These are phyloP conservation scores for Montipora capricornis DNA, from an alignment of 64 coral and sea anemone species.

Conservation along the genomic window DNA sequence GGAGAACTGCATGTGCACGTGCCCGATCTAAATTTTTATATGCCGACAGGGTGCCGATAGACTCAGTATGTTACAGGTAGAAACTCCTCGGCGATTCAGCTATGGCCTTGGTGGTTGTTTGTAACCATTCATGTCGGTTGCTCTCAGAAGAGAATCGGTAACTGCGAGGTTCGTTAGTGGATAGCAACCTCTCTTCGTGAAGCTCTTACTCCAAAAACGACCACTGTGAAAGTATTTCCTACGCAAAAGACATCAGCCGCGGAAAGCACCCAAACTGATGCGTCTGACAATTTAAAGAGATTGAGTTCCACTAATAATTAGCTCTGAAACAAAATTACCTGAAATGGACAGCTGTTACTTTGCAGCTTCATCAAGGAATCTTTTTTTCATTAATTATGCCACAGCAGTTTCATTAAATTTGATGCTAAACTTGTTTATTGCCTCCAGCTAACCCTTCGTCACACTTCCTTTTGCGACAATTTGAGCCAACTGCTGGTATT, in stretches of 20 bases:
- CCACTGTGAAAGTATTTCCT: not conserved
- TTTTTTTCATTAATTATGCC: no score
- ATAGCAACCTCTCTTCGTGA: not conserved
- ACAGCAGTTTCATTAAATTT: no score
- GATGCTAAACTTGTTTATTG: no score
- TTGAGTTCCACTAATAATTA: not conserved
- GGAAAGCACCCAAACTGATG: not conserved
- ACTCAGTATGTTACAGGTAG: not conserved
- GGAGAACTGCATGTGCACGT: no score
- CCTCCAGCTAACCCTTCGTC: no score
- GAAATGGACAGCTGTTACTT: not conserved
- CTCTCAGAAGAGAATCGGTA: not conserved
- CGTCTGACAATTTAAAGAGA: not conserved
- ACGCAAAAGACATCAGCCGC: not conserved
- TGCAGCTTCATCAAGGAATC: no score
- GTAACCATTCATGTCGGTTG: not conserved
- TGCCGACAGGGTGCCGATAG: not conserved
- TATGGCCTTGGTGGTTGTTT: not conserved
- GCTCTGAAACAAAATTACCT: not conserved
- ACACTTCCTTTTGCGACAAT: no score
- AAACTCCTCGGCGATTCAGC: not conserved
- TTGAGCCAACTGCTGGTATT: no score
- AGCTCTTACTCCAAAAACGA: not conserved
- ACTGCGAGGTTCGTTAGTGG: not conserved
- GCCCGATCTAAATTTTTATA: no score